Percentiles rank a stretch among this genome's conserved stretches.
Evolutionary conservation across 2,797 vertebrate species (phyloP).

Genomic region (Erethizon dorsatum): DNA sequence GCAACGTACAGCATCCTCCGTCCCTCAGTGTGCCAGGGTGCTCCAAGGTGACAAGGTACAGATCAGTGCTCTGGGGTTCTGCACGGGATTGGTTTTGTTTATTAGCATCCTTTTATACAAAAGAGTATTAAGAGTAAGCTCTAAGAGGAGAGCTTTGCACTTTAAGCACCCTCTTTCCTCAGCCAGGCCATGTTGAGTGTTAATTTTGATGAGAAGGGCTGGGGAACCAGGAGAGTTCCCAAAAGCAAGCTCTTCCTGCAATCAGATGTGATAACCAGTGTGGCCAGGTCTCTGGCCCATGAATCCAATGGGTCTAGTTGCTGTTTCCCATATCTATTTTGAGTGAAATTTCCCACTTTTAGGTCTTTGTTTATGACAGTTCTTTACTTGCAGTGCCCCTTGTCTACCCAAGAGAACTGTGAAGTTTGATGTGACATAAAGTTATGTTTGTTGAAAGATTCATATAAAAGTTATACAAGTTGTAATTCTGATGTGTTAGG

Average conservation of each 20-base stretch:
- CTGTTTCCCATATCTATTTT: neutral
- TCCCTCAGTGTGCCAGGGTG: neutral
- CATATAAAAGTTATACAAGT: no score
- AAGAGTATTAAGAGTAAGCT: neutral
- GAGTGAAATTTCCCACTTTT: neutral
- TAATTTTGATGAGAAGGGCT: neutral
- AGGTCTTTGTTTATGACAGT: neutral
- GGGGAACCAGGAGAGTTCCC: neutral
- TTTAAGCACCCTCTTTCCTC: neutral
- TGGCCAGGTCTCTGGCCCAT: neutral
- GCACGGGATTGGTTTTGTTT: neutral
- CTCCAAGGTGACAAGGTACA: neutral
- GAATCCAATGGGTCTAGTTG: neutral
- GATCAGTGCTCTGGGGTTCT: neutral
- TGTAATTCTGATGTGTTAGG: no score
- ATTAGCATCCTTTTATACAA: neutral
- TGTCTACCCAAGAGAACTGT: no score
- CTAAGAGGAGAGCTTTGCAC: neutral
- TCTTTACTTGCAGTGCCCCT: neutral
- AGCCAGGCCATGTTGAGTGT: neutral
- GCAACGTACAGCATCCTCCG: neutral
- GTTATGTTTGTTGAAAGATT: no score
- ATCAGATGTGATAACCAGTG: neutral
- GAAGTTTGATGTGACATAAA: no score
- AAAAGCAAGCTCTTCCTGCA: neutral